Base-by-base conservation (phyloP, 1,140 invertebrate species). In the Dendrolimus punctatus region DNA sequence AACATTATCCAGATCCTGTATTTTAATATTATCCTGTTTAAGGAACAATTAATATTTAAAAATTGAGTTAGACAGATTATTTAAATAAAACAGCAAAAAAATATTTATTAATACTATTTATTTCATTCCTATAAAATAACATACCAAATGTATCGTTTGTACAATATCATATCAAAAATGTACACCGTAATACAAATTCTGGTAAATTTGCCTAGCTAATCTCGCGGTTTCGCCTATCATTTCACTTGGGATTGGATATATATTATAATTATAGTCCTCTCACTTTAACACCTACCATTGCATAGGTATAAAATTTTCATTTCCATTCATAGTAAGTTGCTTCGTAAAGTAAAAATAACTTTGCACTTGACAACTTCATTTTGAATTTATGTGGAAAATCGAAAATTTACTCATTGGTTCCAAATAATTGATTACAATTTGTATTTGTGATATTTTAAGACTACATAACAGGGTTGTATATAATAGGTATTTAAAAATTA, bases 101-200 rank as follows among this genome's bases (percentile, higher is more conserved):
- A 54, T 59, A 39, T 80, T 79, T 79, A 83, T 85, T 83, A 84
- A 82, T 67, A 75, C 80, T 84, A 86, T 86, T 84, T 84, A 82
- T 81, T 87, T 87, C 78, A 85, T 87, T 87, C 82, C 85, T 88
- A 87, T 88, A 88, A 87, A 88, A 87, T 88, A 88, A 88, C 84
- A 88, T 88, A 88, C 86, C 83, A 87, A 88, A 87, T 83, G 79
- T 87, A 77, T 87, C 85, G 85, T 87, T 88, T 88, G 86, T 88
- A 88, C 85, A 88, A 87, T 79, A 78, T 85, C 77, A 87, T 88
- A 88, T 87, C 85, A 88, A 88, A 87, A 88, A 88, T 87, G 82
- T 87, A 88, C 86, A 88, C 80, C 85, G 74, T 80, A 77, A 88
- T 87, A 87, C 85, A 87, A 85, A 85, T 83, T 83, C 39, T 86